phyloP scores from a whole-genome alignment of 2,888 invertebrate species.

The Tholera decimalis region DNA sequence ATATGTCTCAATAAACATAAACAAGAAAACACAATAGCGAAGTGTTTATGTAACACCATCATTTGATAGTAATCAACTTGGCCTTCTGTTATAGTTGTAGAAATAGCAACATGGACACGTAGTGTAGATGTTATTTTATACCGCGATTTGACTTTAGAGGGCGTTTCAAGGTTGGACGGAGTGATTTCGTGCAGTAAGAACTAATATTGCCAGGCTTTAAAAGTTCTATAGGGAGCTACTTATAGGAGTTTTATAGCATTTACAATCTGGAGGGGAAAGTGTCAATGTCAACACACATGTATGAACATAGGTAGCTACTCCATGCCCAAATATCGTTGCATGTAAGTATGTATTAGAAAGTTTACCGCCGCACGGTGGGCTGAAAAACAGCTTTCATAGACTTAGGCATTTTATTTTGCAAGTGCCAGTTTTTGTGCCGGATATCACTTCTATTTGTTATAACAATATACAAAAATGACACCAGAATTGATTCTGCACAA shows the following conservation, averaged over 20 bases:
- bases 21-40: constrained; percentile 34
- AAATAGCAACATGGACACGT: constrained; percentile 23
- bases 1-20: constrained; percentile 46
- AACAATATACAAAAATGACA: too few species aligned
- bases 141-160: constrained; percentile 27
- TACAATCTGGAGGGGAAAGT: neutral
- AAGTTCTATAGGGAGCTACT: too few species aligned
- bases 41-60: constrained; percentile 43
- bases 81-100: constrained; percentile 43
- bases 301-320: too few species aligned
- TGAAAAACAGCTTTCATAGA: too few species aligned
- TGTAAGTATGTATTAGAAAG: too few species aligned
- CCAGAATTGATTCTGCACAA: too few species aligned
- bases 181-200: neutral
- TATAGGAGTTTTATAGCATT: neutral
- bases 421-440: too few species aligned
- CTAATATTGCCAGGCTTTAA: neutral
- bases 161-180: constrained; percentile 29
- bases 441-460: too few species aligned
- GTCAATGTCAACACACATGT: neutral
- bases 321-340: neutral
- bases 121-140: constrained; percentile 20
- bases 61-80: constrained; percentile 47
- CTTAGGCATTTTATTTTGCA: too few species aligned
- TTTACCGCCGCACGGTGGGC: too few species aligned